Percentiles rank a stretch among this genome's conserved stretches.
These are phyloP conservation scores for Psephotus haematonotus DNA, from an alignment of 2,113 vertebrate species.

Conservation along the genomic window DNA sequence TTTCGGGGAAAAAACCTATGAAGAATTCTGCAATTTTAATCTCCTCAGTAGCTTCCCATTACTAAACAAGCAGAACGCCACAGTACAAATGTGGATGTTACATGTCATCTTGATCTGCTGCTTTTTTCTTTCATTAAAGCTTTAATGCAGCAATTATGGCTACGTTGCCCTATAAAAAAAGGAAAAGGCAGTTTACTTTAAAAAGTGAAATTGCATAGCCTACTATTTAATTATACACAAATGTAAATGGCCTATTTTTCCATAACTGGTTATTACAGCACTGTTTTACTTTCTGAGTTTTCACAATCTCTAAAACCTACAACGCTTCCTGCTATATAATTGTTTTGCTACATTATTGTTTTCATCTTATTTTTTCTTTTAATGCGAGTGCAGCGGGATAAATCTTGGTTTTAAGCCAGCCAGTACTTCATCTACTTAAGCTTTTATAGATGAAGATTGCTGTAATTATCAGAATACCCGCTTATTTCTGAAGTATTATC, in stretches of 20 bases:
- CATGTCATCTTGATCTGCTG: conserved; percentile 82
- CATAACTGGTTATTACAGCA: conserved; percentile 89
- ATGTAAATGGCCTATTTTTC: conserved; percentile 88
- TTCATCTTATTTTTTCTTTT: conserved; percentile 87
- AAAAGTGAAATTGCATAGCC: conserved; percentile 88
- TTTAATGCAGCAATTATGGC: conserved; percentile 85
- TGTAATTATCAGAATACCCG: conserved; percentile 99
- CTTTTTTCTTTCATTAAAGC: conserved; percentile 86
- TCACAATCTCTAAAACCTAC: conserved; percentile 86
- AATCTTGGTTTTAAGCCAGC: conserved; percentile 89
- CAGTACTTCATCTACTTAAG: conserved; percentile 92
- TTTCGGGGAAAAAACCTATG: conserved; percentile 63
- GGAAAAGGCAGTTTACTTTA: conserved; percentile 85
- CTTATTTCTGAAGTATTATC: conserved; percentile 99
- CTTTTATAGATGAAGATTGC: conserved; percentile 97
- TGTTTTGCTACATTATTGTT: conserved; percentile 85
- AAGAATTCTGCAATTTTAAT: conserved; percentile 81
- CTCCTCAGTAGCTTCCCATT: conserved; percentile 82
- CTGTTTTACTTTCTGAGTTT: conserved; percentile 89
- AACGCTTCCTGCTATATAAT: conserved; percentile 88
- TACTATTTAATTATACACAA: conserved; percentile 89
- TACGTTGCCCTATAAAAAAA: conserved; percentile 84
- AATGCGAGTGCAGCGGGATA: conserved; percentile 92
- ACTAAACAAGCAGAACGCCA: conserved; percentile 77
- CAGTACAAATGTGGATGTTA: conserved; percentile 74